Evolutionary conservation across 53 echinoderm and acorn worm species (phyloP).

Genomic region (Actinopyga echinites): DNA sequence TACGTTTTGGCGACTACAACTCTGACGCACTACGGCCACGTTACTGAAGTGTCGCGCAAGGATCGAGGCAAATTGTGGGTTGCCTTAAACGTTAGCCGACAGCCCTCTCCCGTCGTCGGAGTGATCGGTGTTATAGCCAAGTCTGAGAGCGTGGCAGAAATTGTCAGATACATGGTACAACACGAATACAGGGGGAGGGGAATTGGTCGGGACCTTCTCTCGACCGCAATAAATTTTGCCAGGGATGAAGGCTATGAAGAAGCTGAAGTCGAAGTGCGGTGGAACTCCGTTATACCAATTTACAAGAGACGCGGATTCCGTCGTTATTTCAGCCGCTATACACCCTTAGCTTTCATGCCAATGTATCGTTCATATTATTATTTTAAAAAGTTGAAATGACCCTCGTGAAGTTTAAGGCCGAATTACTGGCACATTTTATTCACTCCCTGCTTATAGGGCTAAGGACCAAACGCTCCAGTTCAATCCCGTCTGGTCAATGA

Average conservation of each 20-base stretch:
- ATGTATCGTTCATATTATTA: no score
- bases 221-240: background rate
- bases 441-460: no score
- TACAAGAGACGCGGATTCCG: background rate
- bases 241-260: background rate
- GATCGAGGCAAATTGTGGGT: constrained; percentile 3
- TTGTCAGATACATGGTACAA: background rate
- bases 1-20: background rate
- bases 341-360: background rate
- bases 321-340: background rate
- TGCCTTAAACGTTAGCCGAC: background rate
- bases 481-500: no score
- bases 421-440: no score
- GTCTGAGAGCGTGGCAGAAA: background rate
- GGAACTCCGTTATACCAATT: background rate
- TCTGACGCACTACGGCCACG: background rate
- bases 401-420: no score
- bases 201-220: background rate
- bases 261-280: background rate
- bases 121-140: background rate
- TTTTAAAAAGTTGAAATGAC: no score
- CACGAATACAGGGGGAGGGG: background rate
- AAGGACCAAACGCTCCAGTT: no score
- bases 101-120: background rate
- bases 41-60: background rate